Percentiles rank a stretch among this genome's conserved stretches.
These are phyloP conservation scores for Anodontia alba DNA, from an alignment of 2,888 invertebrate species.

Conservation along the genomic window DNA sequence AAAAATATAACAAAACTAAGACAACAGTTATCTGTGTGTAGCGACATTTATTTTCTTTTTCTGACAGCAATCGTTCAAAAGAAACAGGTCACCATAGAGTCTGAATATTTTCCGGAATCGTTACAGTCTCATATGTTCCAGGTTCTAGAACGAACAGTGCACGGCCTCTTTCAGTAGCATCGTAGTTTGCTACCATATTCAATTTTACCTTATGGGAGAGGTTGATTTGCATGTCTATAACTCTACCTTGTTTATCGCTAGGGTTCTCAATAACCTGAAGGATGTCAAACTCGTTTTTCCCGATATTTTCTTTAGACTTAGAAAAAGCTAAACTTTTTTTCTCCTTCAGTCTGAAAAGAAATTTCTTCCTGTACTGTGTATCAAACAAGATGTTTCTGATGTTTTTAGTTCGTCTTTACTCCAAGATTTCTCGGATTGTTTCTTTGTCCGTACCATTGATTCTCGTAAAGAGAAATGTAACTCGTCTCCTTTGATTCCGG, in stretches of 20 bases:
- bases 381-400: slow-evolving; percentile 11
- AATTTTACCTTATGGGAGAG: background rate
- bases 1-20: no score
- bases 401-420: background rate
- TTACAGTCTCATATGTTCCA: slow-evolving; percentile 37
- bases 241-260: background rate
- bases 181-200: slow-evolving; percentile 30
- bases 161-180: slow-evolving; percentile 22
- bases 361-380: slow-evolving; percentile 14
- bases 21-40: no score
- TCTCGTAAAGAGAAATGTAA: background rate
- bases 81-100: slow-evolving; percentile 49
- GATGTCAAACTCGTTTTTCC: slow-evolving; percentile 32
- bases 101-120: slow-evolving; percentile 47
- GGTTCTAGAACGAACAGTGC: slow-evolving; percentile 30
- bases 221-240: background rate
- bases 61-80: slow-evolving; percentile 44
- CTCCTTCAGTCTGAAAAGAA: slow-evolving; percentile 2
- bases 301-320: slow-evolving; percentile 6
- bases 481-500: background rate
- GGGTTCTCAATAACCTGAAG: slow-evolving; percentile 15
- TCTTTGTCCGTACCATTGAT: background rate
- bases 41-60: slow-evolving; percentile 47
- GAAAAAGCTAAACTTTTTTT: slow-evolving; percentile 18
- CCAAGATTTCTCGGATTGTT: background rate